Conservation (phyloP, 2,113 vertebrate genomes). For the Podocnemis expansa region DNA sequence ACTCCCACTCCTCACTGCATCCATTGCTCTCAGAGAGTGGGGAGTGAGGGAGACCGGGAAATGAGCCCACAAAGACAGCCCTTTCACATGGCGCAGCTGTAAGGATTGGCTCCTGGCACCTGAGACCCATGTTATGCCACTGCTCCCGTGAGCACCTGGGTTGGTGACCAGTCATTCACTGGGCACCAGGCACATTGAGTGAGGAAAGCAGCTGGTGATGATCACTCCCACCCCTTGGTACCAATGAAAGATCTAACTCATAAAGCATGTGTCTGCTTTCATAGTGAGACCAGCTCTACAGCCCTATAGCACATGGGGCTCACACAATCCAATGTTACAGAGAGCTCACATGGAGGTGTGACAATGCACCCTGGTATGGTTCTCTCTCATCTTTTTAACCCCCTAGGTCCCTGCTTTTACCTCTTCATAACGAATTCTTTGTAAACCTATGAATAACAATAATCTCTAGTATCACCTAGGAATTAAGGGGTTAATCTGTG, state of each 20-base stretch:
- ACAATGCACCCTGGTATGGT: not conserved
- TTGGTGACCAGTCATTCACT: too few relatives aligned
- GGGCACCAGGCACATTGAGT: too few relatives aligned
- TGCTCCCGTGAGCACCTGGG: too few relatives aligned
- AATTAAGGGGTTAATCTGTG: conserved; percentile 36
- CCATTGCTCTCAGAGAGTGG: too few relatives aligned
- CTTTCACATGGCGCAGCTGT: too few relatives aligned
- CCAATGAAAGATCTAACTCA: not conserved
- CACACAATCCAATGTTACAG: not conserved
- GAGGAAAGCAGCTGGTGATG: not conserved
- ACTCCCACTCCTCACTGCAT: too few relatives aligned
- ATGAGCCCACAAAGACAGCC: too few relatives aligned
- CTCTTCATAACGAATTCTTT: not conserved
- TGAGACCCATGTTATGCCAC: too few relatives aligned
- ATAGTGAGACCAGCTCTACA: not conserved
- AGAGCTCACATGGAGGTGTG: not conserved
- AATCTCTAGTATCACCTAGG: not conserved
- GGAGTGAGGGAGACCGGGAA: too few relatives aligned
- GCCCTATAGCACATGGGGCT: not conserved
- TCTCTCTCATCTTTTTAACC: not conserved
- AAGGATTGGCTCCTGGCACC: too few relatives aligned
- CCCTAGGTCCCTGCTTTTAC: not conserved
- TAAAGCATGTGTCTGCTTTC: conserved; percentile 31
- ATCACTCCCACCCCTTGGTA: not conserved
- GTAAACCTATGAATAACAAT: not conserved